Conservation (phyloP, 2,113 vertebrate genomes). For the Trochalopteron elliotii region DNA sequence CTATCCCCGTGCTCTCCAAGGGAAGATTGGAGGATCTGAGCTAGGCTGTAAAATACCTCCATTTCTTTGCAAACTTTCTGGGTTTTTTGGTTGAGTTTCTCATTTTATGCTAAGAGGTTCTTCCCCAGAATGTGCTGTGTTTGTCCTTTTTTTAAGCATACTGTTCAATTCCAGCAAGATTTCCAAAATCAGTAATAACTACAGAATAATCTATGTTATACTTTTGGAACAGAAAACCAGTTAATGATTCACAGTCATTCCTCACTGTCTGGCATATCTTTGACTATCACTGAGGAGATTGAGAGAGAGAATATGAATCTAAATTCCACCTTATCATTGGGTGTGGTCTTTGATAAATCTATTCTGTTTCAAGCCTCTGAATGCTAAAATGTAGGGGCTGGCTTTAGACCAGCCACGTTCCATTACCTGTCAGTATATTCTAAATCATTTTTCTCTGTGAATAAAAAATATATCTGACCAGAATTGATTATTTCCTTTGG, state of each 20-base stretch:
- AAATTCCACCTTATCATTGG: neutral
- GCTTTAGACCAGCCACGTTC: neutral
- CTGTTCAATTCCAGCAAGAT: neutral
- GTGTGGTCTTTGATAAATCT: constrained; percentile 26
- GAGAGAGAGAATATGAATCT: neutral
- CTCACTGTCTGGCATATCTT: neutral
- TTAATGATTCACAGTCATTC: neutral
- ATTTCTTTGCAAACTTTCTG: neutral
- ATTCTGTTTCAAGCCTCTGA: neutral
- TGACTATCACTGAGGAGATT: neutral
- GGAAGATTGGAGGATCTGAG: neutral
- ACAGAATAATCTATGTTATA: neutral
- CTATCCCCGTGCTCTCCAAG: neutral
- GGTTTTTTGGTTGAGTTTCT: neutral
- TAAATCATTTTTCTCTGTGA: neutral
- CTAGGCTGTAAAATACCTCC: neutral
- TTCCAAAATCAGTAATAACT: neutral
- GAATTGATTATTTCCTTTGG: neutral
- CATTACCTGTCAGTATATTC: neutral
- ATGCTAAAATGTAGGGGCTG: neutral
- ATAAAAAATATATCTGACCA: neutral
- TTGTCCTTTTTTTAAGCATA: neutral
- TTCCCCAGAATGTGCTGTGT: constrained; percentile 4
- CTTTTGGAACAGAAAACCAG: neutral
- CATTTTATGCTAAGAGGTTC: neutral